Evolutionary conservation across 2,888 invertebrate species (phyloP).

Genomic region (Eudemis profundana): DNA sequence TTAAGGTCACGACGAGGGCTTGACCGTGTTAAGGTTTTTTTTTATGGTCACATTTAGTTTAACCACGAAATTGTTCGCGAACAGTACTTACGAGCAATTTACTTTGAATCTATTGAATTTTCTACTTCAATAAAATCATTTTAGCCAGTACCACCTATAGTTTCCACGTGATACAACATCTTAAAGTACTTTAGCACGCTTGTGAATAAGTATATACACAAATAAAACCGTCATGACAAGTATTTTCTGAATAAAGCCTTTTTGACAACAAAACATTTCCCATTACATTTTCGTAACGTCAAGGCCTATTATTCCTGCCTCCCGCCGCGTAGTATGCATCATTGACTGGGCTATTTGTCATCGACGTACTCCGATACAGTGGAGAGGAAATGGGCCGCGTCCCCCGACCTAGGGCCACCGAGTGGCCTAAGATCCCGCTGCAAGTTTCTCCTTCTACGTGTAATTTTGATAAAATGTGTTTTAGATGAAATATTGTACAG

Average conservation of each 20-base stretch:
- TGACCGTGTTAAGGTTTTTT: neutral
- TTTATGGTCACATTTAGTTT: neutral
- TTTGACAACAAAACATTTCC: slow-evolving; percentile 7
- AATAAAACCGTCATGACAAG: no score
- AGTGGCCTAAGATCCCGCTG: no score
- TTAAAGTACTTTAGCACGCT: no score
- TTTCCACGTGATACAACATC: no score
- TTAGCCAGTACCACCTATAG: no score
- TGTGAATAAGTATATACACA: no score
- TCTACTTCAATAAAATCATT: no score
- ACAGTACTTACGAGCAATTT: no score
- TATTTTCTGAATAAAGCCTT: neutral
- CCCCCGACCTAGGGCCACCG: slow-evolving; percentile 24
- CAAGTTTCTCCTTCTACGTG: no score
- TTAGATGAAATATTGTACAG: no score
- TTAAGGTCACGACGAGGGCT: neutral
- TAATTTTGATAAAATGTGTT: no score
- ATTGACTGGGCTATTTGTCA: slow-evolving; percentile 39
- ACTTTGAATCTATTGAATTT: no score
- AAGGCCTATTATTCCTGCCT: slow-evolving; percentile 20
- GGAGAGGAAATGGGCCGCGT: slow-evolving; percentile 33
- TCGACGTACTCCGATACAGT: slow-evolving; percentile 9
- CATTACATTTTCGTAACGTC: slow-evolving; percentile 21
- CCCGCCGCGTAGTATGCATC: slow-evolving; percentile 32
- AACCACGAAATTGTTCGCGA: neutral